A percentile compares a stretch with the other conserved stretches of the same genome.
phyloP scores from a whole-genome alignment of 1,140 invertebrate species.

The Antheraea mylitta region DNA sequence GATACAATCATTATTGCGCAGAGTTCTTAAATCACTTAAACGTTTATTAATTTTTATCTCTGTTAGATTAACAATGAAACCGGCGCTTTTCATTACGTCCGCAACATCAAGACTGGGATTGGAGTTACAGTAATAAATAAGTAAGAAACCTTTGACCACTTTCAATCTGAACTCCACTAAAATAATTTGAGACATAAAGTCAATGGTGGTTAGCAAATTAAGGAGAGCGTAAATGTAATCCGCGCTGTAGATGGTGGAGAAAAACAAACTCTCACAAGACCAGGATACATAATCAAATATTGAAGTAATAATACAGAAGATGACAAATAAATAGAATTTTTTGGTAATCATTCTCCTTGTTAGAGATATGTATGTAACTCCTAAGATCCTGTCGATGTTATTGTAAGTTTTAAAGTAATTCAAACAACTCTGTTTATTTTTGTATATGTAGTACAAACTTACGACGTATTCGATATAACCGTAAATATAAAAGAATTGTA shows the following conservation, averaged over 20 bases:
- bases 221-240: constrained; percentile 23
- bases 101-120: not conserved
- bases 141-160: constrained; percentile 17
- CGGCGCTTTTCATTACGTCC: not conserved
- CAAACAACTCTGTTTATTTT: constrained; percentile 18
- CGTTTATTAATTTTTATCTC: not conserved
- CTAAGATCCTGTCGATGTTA: constrained; percentile 26
- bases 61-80: not conserved
- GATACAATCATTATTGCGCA: constrained; percentile 6
- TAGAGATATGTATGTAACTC: constrained; percentile 16
- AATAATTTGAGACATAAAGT: constrained; percentile 18
- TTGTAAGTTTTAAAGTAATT: constrained; percentile 28
- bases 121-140: constrained; percentile 13
- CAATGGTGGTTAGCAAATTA: constrained; percentile 12
- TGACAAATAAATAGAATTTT: not conserved
- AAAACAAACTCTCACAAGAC: not conserved
- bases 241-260: constrained; percentile 9
- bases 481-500: constrained; percentile 24
- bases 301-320: not conserved
- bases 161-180: constrained; percentile 27
- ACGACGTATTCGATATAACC: constrained; percentile 25
- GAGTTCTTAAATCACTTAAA: constrained; percentile 16
- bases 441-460: constrained; percentile 25
- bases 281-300: constrained; percentile 18
- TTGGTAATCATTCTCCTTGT: constrained; percentile 20